Base-by-base conservation (phyloP, 2,888 invertebrate genomes). In the Alcis repandata region DNA sequence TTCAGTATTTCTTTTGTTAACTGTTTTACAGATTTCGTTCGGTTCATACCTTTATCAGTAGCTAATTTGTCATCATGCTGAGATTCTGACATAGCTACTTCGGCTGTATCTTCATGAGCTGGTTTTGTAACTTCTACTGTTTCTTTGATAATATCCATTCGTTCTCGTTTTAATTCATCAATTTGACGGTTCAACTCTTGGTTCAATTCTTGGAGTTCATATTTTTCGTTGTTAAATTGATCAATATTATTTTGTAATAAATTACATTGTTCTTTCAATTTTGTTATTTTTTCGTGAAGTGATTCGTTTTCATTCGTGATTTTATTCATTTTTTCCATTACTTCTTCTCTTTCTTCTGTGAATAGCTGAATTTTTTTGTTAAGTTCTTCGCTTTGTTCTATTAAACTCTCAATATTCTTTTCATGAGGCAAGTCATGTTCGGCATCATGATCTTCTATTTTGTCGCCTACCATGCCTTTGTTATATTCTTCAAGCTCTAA, bases 401-500 rank as follows among this genome's bases (percentile, higher is more conserved):
- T 93, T 41, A 96, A 85, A 79, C 94, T 94, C 63, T 94, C 88
- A 15, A 95, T 91, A 70, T 92, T 95, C 68, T 95, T 95, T 75
- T 85, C 82, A 43, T 94, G 94, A 22, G 78, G 75, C 33, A 77
- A 56, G 19, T 62, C 52, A 17, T 74, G 74, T 59, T 82, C 80
- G 58, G 70, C 73, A 67, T 73, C 80, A 75, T 69, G 76, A 61
- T 74, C 83, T 69, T 78, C 76, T 53, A 71, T 65, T 71, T 85
- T 84, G 52, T 79, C 80, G 71, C 83, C 79, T 67, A 84, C 81
- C 22, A 91, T 87, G 51, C 92, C 91, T 79, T 95, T 95, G 71
- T 95, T 95, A 75, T 95, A 96, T 72, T 95, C 95, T 82, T 95
- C 96, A 56, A 96, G 89, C 83, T 96, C 96, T 48, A 96, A 80